Evolutionary conservation across 2,888 invertebrate genomes (phyloP).

Genomic region (Pyrrhia umbra): DNA sequence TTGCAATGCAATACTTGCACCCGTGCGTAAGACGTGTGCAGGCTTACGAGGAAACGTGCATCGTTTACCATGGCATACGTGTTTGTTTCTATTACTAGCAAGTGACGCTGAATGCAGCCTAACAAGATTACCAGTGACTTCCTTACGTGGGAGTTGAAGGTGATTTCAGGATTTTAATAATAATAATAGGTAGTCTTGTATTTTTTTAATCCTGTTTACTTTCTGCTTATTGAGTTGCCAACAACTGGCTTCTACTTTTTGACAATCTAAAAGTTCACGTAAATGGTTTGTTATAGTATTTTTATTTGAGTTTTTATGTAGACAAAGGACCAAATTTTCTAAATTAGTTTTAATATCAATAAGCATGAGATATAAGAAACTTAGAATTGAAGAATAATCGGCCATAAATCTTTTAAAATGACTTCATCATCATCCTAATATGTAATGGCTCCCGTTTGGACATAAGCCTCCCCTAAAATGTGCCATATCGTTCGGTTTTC

Average conservation of each 20-base stretch:
- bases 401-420: too few relatives aligned
- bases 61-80: not conserved
- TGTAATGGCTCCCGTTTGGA: too few relatives aligned
- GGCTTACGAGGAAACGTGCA: not conserved
- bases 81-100: constrained; percentile 33
- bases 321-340: too few relatives aligned
- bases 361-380: too few relatives aligned
- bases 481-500: too few relatives aligned
- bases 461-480: too few relatives aligned
- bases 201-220: constrained; percentile 6
- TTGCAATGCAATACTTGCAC: not conserved
- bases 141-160: constrained; percentile 29
- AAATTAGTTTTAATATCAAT: too few relatives aligned
- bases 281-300: too few relatives aligned
- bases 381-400: too few relatives aligned
- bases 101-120: constrained; percentile 18
- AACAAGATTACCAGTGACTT: constrained; percentile 43
- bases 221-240: not conserved
- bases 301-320: too few relatives aligned
- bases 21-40: not conserved
- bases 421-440: too few relatives aligned
- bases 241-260: not conserved
- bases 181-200: not conserved
- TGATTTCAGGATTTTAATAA: constrained; percentile 23
- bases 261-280: too few relatives aligned